Evolutionary conservation across 1,140 invertebrate species (phyloP).

Genomic region (Trachymyrmex cornetzi): DNA sequence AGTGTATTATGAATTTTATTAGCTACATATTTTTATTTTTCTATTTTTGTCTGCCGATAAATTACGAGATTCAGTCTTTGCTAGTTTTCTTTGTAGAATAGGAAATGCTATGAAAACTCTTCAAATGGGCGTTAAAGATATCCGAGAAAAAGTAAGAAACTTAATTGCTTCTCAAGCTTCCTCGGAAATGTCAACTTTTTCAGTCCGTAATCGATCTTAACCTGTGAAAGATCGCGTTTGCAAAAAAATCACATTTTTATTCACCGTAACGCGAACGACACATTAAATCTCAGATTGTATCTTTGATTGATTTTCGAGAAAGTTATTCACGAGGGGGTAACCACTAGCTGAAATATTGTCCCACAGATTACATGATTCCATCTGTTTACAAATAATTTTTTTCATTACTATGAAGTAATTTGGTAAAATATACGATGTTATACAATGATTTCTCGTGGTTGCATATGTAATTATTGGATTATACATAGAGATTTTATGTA

Average conservation of each 20-base stretch:
- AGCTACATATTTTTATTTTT: neutral
- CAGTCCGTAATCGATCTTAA: slow-evolving; percentile 49
- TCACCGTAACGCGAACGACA: neutral
- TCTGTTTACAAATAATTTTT: too few species aligned
- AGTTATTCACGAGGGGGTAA: too few species aligned
- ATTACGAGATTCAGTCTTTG: neutral
- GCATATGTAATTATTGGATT: too few species aligned
- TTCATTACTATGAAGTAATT: too few species aligned
- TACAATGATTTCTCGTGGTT: too few species aligned
- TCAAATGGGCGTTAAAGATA: slow-evolving; percentile 39
- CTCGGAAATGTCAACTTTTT: slow-evolving; percentile 38
- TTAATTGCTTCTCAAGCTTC: slow-evolving; percentile 47
- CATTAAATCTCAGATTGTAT: slow-evolving; percentile 20
- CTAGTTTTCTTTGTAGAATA: neutral
- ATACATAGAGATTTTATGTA: too few species aligned
- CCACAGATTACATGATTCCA: too few species aligned
- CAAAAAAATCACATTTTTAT: slow-evolving; percentile 31
- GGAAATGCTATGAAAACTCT: neutral
- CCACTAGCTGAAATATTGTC: too few species aligned
- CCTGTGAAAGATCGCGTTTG: slow-evolving; percentile 18
- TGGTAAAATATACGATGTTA: too few species aligned
- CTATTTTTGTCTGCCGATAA: neutral
- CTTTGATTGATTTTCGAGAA: slow-evolving; percentile 41
- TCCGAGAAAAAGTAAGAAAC: slow-evolving; percentile 31
- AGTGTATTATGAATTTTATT: neutral